phyloP scores from a whole-genome alignment of 2,113 vertebrate genomes.

The Pteropus alecto region DNA sequence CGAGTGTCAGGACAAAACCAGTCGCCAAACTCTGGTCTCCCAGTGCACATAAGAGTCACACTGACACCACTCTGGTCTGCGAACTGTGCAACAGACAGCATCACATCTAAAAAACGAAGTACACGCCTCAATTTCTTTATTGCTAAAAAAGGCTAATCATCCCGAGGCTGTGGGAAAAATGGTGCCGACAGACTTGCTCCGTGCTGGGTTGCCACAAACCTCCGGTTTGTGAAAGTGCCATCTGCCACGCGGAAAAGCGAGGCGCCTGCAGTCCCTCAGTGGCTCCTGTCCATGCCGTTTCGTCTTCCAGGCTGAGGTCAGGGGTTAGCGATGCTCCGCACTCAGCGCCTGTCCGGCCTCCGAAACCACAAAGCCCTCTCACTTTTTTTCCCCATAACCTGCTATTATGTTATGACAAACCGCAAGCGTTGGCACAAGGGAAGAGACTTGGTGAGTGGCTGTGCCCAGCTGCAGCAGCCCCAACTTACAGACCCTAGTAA shows the following conservation, averaged over 20 bases:
- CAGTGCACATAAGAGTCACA: too few species aligned
- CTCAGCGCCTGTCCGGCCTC: background rate
- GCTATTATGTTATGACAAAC: background rate
- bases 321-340: background rate
- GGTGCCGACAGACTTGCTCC: background rate
- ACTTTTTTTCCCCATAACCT: background rate
- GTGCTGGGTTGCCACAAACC: background rate
- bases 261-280: background rate
- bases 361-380: background rate
- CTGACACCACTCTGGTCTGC: too few species aligned
- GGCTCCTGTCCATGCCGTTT: background rate
- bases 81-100: too few species aligned
- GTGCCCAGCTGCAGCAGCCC: background rate
- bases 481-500: fast-evolving
- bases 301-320: background rate
- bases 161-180: background rate
- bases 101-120: too few species aligned
- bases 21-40: background rate
- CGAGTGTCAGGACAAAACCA: fast-evolving
- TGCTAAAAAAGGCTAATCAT: background rate
- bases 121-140: too few species aligned
- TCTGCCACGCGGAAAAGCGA: background rate
- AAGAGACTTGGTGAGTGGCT: too few species aligned
- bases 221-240: background rate
- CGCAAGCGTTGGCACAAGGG: background rate